phyloP scores from a whole-genome alignment of 2,888 invertebrate species.

The Acronicta psi region DNA sequence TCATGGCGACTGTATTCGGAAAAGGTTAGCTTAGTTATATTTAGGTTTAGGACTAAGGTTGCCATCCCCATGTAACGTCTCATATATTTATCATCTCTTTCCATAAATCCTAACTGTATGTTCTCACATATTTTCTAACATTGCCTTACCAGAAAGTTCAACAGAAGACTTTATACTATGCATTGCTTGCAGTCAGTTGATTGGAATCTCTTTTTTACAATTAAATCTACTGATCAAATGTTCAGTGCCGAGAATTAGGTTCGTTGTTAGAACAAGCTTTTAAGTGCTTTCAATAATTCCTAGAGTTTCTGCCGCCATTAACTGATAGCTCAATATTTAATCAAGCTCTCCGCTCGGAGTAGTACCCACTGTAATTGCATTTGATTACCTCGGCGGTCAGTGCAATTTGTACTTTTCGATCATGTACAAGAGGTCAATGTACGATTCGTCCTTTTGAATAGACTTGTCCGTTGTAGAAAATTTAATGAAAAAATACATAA shows the following conservation, averaged over 20 bases:
- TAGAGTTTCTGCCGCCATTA: constrained; percentile 63
- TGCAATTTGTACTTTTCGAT: constrained; percentile 16
- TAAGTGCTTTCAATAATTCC: constrained; percentile 66
- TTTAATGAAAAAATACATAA: neutral
- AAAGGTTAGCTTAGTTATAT: no score
- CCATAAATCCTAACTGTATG: no score
- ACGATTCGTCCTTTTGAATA: neutral
- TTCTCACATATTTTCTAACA: no score
- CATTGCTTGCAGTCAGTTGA: no score
- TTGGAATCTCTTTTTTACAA: neutral
- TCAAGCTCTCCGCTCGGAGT: constrained; percentile 54
- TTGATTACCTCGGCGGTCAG: constrained; percentile 26
- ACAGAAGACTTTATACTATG: no score
- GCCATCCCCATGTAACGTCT: no score
- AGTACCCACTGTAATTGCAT: constrained; percentile 38
- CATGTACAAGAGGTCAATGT: constrained; percentile 5
- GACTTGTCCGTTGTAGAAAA: neutral
- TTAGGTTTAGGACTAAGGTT: no score
- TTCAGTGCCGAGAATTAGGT: constrained; percentile 18
- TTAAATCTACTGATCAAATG: constrained; percentile 16
- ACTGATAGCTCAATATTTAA: constrained; percentile 71
- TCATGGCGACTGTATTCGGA: no score
- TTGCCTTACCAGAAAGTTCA: no score
- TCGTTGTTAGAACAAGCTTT: constrained; percentile 51
- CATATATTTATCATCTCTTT: no score